These are phyloP conservation scores for Elgonia sp. DNA, from an alignment of 2,888 invertebrate species.

Conservation along the genomic window DNA sequence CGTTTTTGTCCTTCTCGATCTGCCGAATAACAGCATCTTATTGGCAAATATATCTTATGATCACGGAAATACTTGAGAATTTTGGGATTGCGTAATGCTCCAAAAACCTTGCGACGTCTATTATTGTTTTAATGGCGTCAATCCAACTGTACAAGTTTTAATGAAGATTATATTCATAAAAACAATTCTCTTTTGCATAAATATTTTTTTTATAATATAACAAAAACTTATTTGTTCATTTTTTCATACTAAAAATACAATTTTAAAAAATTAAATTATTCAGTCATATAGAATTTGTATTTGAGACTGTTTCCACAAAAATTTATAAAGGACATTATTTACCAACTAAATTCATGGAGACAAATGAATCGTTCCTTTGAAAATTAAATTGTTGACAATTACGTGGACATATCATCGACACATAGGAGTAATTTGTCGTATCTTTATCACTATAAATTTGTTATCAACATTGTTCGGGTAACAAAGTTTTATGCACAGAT, in stretches of 20 bases:
- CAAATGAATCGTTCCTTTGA: constrained; percentile 25
- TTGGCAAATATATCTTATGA: constrained; percentile 45
- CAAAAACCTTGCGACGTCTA: constrained; percentile 69
- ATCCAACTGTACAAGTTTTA: constrained; percentile 56
- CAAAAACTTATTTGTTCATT: no score
- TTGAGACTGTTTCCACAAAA: no score
- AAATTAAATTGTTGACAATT: constrained; percentile 40
- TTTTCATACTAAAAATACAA: no score
- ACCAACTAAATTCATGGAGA: not conserved
- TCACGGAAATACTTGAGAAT: constrained; percentile 51
- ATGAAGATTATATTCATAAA: constrained; percentile 15
- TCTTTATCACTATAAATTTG: constrained; percentile 53
- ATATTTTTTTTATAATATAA: no score
- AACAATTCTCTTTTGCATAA: not conserved
- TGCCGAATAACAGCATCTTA: constrained; percentile 27
- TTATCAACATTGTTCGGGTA: constrained; percentile 51
- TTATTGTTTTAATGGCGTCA: constrained; percentile 74
- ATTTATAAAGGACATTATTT: no score
- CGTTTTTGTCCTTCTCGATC: constrained; percentile 39
- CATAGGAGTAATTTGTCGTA: constrained; percentile 59
- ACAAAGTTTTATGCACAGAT: constrained; percentile 63
- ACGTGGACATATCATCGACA: constrained; percentile 35
- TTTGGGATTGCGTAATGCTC: constrained; percentile 56
- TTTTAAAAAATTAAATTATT: no score
- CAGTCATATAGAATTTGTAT: no score